Percentiles rank a stretch among this genome's conserved stretches.
Evolutionary conservation across 1,140 invertebrate genomes (phyloP).

Genomic region (Chrysopa pallens): DNA sequence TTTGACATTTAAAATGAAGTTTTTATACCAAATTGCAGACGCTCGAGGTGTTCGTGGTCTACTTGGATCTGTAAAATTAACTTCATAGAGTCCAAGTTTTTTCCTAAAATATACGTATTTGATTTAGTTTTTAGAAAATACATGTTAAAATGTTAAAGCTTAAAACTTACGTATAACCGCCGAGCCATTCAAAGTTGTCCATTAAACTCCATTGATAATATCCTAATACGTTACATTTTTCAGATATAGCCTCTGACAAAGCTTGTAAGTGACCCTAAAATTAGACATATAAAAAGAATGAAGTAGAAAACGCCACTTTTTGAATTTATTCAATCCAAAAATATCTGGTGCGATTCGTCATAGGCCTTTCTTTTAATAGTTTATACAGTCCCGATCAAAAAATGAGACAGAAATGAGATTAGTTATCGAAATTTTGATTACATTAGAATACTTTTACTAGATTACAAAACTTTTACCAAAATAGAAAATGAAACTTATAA

Average conservation of each 20-base stretch:
- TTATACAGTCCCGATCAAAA: no score
- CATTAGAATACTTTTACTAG: no score
- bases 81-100: slow-evolving; percentile 53
- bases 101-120: slow-evolving; percentile 29
- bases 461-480: no score
- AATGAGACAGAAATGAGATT: no score
- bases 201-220: slow-evolving; percentile 59
- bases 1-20: slow-evolving; percentile 29
- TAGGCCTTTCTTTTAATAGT: no score
- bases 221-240: slow-evolving; percentile 44
- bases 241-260: slow-evolving; percentile 38
- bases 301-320: no score
- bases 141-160: slow-evolving; percentile 9
- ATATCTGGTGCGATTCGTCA: no score
- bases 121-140: not conserved
- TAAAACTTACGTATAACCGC: slow-evolving; percentile 39
- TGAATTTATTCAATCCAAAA: no score
- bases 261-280: slow-evolving; percentile 35
- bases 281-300: no score
- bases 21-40: slow-evolving; percentile 39
- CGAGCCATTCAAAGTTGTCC: slow-evolving; percentile 63
- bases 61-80: slow-evolving; percentile 48
- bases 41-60: slow-evolving; percentile 46
- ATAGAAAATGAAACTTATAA: no score
- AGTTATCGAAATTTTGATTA: no score